Percentiles rank a stretch among this genome's conserved stretches.
Conservation (phyloP, 2,888 invertebrate genomes). For the Matsumyia berberina region DNA sequence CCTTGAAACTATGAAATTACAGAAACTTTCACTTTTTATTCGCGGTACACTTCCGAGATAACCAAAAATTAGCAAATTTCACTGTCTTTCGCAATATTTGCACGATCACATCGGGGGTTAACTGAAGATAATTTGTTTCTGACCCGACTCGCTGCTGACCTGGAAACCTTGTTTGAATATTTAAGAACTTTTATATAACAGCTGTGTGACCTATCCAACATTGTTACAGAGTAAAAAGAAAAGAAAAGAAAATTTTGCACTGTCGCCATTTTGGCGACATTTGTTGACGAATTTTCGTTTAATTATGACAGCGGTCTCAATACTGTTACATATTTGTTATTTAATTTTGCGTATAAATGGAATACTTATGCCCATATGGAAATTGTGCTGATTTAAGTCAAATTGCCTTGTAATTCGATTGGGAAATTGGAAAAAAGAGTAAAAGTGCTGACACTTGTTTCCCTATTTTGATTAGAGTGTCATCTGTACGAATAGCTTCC, state of each 20-base stretch:
- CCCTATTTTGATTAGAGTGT: too few species aligned
- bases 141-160: constrained; percentile 34
- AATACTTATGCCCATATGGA: not conserved
- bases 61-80: not conserved
- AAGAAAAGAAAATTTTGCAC: constrained; percentile 10
- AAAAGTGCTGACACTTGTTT: too few species aligned
- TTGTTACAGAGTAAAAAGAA: constrained; percentile 7
- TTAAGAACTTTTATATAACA: constrained; percentile 52
- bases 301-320: too few species aligned
- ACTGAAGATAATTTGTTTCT: not conserved
- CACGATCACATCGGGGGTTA: not conserved
- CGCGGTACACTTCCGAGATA: not conserved
- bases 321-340: too few species aligned
- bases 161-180: constrained; percentile 57
- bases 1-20: not conserved
- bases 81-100: not conserved
- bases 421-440: too few species aligned
- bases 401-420: too few species aligned
- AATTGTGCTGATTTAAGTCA: not conserved
- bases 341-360: too few species aligned
- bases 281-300: too few species aligned
- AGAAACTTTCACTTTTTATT: not conserved
- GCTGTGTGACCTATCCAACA: constrained; percentile 40
- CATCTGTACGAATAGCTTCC: too few species aligned
- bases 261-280: not conserved